These are phyloP conservation scores for Cecropterus lyciades DNA, from an alignment of 1,140 invertebrate species.

Conservation along the genomic window DNA sequence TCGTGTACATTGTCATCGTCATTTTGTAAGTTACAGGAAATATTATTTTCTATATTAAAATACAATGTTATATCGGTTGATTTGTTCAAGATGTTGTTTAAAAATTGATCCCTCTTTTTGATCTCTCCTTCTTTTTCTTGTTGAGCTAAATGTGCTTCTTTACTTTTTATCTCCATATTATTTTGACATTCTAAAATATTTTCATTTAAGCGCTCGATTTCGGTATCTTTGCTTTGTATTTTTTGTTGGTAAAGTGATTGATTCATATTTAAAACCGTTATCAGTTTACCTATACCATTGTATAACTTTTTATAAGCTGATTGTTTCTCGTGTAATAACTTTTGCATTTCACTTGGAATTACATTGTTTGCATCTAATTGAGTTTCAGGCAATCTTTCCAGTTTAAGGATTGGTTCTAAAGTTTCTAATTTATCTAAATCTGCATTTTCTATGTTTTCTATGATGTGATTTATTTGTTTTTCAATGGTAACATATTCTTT, in stretches of 20 bases:
- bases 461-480: slow-evolving; percentile 33
- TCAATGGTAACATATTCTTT: slow-evolving; percentile 23
- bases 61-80: slow-evolving; percentile 36
- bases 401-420: slow-evolving; percentile 24
- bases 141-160: slow-evolving; percentile 18
- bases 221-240: slow-evolving; percentile 31
- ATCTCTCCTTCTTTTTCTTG: slow-evolving; percentile 38
- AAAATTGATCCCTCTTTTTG: slow-evolving; percentile 38
- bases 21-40: slow-evolving; percentile 36
- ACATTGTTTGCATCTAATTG: slow-evolving; percentile 17
- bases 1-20: slow-evolving; percentile 38
- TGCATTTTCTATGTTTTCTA: slow-evolving; percentile 32
- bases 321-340: background rate
- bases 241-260: slow-evolving; percentile 24
- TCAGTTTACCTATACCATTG: slow-evolving; percentile 36
- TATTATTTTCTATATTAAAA: slow-evolving; percentile 49
- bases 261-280: slow-evolving; percentile 34
- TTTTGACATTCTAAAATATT: slow-evolving; percentile 25
- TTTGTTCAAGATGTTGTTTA: slow-evolving; percentile 46
- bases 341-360: background rate
- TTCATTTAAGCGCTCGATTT: slow-evolving; percentile 39
- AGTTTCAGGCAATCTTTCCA: slow-evolving; percentile 19
- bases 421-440: slow-evolving; percentile 7
- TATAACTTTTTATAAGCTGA: slow-evolving; percentile 28
- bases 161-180: slow-evolving; percentile 23